Evolutionary conservation across 2,888 invertebrate species (phyloP).

Genomic region (Panopea generosa): DNA sequence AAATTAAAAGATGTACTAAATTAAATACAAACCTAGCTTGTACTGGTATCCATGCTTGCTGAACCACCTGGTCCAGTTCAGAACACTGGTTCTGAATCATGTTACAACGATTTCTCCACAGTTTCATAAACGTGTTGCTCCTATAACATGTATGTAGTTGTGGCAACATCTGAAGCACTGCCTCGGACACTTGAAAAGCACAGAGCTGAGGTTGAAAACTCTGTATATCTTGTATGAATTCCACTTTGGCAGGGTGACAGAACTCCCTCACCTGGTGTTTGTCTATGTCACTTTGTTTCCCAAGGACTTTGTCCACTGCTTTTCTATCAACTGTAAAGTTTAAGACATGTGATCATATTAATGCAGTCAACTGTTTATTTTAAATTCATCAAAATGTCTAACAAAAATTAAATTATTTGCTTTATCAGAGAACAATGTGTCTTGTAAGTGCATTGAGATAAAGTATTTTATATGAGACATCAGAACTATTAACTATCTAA

Average conservation of each 20-base stretch:
- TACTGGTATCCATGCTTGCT: constrained; percentile 15
- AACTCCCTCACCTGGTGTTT: constrained; percentile 30
- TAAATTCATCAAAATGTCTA: too few relatives aligned
- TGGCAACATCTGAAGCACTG: constrained; percentile 12
- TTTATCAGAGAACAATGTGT: too few relatives aligned
- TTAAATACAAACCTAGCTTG: constrained; percentile 9
- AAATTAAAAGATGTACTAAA: too few relatives aligned
- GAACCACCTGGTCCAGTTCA: constrained; percentile 10
- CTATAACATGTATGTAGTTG: constrained; percentile 11
- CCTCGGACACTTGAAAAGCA: constrained; percentile 19
- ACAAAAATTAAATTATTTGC: too few relatives aligned
- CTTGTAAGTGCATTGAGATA: too few relatives aligned
- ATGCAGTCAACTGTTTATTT: too few relatives aligned
- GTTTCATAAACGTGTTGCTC: constrained; percentile 27
- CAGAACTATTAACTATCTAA: too few relatives aligned
- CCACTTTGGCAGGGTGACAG: constrained; percentile 28
- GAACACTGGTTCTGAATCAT: not conserved
- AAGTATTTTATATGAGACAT: too few relatives aligned
- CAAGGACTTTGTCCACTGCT: constrained; percentile 21
- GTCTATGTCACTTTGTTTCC: constrained; percentile 29
- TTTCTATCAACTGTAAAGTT: constrained; percentile 22
- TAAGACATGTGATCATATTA: not conserved
- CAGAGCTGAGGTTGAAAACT: constrained; percentile 10
- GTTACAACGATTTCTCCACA: constrained; percentile 30
- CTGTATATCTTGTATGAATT: not conserved